A percentile compares a stretch with the other conserved stretches of the same genome.
Evolutionary conservation across 2,113 vertebrate genomes (phyloP).

Genomic region (Herpailurus yagouaroundi): DNA sequence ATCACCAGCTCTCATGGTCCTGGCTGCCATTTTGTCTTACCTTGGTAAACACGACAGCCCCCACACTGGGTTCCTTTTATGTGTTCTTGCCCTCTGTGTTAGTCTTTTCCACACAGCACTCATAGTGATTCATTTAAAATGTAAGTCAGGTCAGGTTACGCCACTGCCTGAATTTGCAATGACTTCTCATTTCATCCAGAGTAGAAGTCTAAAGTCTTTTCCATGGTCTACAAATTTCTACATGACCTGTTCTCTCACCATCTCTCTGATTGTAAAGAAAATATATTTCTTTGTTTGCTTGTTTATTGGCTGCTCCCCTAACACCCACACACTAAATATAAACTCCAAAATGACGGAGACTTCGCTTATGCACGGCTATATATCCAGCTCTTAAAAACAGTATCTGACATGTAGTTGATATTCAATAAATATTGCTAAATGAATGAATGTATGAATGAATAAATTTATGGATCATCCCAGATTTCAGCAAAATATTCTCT

Average conservation of each 20-base stretch:
- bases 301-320: background rate
- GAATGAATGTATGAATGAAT: background rate
- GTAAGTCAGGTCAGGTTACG: background rate
- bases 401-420: background rate
- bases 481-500: conserved; percentile 26
- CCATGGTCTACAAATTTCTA: conserved; percentile 5
- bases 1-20: background rate
- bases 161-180: background rate
- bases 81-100: background rate
- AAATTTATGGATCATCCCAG: background rate
- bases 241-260: background rate
- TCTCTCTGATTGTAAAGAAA: conserved; percentile 6
- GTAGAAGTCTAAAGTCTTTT: conserved; percentile 9
- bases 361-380: background rate
- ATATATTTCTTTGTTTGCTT: background rate
- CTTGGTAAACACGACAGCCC: background rate
- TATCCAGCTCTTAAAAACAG: background rate
- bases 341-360: background rate
- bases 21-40: background rate
- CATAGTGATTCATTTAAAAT: background rate
- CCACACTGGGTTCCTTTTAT: background rate
- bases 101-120: background rate
- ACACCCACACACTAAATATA: background rate
- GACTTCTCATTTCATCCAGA: background rate
- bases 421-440: conserved; percentile 45